Percentiles rank a stretch among this genome's conserved stretches.
Conservation (phyloP, 2,888 invertebrate genomes). For the Cactoblastis cactorum region DNA sequence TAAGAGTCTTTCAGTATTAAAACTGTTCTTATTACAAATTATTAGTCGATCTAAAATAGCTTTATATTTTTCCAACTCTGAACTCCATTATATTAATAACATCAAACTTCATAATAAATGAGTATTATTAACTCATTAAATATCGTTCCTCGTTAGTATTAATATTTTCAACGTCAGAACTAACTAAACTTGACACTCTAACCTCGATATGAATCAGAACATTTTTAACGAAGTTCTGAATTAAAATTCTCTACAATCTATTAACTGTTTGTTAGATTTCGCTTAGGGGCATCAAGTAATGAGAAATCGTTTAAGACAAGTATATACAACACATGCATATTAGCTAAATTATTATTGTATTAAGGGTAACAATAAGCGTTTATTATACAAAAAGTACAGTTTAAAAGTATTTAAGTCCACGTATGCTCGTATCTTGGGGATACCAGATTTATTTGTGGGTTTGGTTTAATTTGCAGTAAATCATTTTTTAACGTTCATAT, state of each 20-base stretch:
- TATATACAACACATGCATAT: too few species aligned
- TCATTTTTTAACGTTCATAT: too few species aligned
- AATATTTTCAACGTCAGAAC: conserved; percentile 9
- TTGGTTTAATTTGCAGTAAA: too few species aligned
- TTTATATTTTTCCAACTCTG: not conserved
- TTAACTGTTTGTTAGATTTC: conserved; percentile 8
- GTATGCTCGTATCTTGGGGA: too few species aligned
- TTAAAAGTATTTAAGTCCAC: too few species aligned
- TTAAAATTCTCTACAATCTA: conserved; percentile 4
- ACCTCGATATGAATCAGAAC: conserved; percentile 7
- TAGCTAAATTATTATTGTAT: too few species aligned
- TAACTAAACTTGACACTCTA: not conserved
- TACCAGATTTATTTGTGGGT: too few species aligned
- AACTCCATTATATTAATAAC: not conserved
- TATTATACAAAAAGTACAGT: too few species aligned
- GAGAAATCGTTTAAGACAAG: not conserved
- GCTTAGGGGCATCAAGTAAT: conserved; percentile 1
- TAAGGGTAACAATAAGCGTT: too few species aligned
- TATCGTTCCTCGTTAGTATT: conserved; percentile 2
- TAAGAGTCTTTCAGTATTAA: too few species aligned
- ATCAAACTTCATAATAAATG: conserved; percentile 9
- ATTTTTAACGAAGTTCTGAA: conserved; percentile 3
- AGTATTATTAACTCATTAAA: conserved; percentile 7
- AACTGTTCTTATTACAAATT: too few species aligned
- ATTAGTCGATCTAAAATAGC: not conserved